Conservation (phyloP, 1,140 invertebrate species). For the Laupala kohalensis region DNA sequence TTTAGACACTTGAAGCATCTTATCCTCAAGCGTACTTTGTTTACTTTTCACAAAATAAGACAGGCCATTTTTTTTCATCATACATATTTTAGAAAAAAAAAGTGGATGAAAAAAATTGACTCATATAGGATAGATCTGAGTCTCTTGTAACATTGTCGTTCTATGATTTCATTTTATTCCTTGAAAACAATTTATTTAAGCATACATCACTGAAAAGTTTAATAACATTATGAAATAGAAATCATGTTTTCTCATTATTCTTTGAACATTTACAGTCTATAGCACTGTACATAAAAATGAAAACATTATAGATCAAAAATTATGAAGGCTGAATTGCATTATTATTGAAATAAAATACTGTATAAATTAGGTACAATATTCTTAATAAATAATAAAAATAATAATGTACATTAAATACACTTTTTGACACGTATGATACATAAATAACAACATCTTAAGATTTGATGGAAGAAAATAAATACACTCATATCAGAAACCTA, state of each 20-base stretch:
- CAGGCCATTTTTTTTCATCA: no score
- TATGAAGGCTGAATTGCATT: not conserved
- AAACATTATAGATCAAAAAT: not conserved
- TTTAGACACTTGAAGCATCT: not conserved
- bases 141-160: not conserved
- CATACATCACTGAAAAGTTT: not conserved
- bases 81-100: no score
- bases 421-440: not conserved
- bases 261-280: not conserved
- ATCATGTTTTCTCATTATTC: not conserved
- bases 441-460: not conserved
- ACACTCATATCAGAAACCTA: not conserved
- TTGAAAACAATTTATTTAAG: not conserved
- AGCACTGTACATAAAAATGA: not conserved
- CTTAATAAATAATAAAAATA: not conserved
- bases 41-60: not conserved
- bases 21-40: not conserved
- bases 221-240: not conserved
- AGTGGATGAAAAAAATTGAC: not conserved
- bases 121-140: not conserved
- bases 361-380: not conserved
- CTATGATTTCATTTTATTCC: not conserved
- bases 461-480: not conserved
- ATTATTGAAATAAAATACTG: not conserved
- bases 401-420: not conserved